Evolutionary conservation across 2,888 invertebrate species (phyloP).

Genomic region (Ischnus inquisitorius): DNA sequence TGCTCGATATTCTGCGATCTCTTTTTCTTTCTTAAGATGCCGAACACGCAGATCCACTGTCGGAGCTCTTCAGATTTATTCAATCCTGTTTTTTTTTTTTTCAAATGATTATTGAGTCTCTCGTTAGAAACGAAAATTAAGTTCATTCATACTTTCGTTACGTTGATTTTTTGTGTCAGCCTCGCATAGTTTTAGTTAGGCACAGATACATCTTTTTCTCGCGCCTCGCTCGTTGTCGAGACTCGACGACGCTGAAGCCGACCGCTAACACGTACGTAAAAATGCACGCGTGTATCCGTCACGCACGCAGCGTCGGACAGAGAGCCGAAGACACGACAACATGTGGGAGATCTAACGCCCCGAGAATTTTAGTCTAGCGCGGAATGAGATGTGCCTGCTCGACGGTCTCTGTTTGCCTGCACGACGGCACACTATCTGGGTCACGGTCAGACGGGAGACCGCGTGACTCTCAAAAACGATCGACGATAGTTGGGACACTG

Average conservation of each 20-base stretch:
- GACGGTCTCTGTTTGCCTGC: constrained; percentile 10
- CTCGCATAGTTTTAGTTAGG: constrained; percentile 8
- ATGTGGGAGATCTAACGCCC: constrained; percentile 52
- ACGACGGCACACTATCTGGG: constrained; percentile 50
- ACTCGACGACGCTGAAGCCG: constrained; percentile 50
- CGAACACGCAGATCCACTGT: background rate
- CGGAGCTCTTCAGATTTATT: no score
- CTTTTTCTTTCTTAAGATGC: background rate
- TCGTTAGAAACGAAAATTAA: background rate
- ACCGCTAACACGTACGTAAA: constrained; percentile 24
- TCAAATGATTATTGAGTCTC: background rate
- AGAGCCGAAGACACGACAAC: constrained; percentile 38
- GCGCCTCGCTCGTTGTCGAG: constrained; percentile 22
- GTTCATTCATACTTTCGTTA: background rate
- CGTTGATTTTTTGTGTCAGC: constrained; percentile 13
- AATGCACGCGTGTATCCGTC: constrained; percentile 33
- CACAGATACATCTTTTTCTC: constrained; percentile 23
- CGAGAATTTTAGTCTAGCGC: constrained; percentile 42
- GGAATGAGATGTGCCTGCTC: constrained; percentile 27
- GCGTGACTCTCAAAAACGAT: constrained; percentile 52
- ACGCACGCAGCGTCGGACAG: constrained; percentile 4
- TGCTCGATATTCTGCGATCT: background rate
- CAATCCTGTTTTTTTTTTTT: background rate
- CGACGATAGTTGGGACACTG: constrained; percentile 46
- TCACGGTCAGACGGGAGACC: constrained; percentile 62